Percentiles rank a stretch among this genome's conserved stretches.
Evolutionary conservation across 2,888 invertebrate genomes (phyloP).

Genomic region (Pegoplata infirma): DNA sequence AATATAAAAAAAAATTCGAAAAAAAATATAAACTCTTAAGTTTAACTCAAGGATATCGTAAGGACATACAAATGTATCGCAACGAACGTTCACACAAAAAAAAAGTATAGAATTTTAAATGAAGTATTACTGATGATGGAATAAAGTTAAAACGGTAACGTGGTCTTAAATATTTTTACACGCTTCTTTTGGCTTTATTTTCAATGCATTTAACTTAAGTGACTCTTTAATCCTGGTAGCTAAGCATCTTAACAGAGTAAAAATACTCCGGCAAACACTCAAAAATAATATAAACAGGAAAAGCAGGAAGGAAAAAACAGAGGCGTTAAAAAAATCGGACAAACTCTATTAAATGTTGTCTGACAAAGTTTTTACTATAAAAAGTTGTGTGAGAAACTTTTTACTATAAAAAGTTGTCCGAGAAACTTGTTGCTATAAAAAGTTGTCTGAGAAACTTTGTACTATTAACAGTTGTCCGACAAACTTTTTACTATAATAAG

Average conservation of each 20-base stretch:
- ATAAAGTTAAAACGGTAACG: constrained; percentile 41
- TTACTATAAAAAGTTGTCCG: no score
- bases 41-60: neutral
- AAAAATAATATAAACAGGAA: neutral
- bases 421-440: no score
- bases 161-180: constrained; percentile 62
- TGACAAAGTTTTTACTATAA: no score
- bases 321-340: no score
- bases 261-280: constrained; percentile 5
- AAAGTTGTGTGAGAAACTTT: no score
- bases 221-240: constrained; percentile 76
- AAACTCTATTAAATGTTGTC: no score
- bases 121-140: constrained; percentile 53
- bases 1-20: constrained; percentile 71
- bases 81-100: neutral
- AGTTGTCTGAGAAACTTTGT: no score
- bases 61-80: constrained; percentile 36
- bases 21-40: constrained; percentile 59
- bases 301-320: neutral
- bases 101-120: constrained; percentile 59
- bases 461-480: no score
- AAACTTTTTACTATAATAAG: no score
- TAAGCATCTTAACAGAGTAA: constrained; percentile 71
- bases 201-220: constrained; percentile 77
- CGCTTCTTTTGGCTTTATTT: constrained; percentile 74